phyloP scores from a whole-genome alignment of 2,797 vertebrate genomes.

The Mus spretus region DNA sequence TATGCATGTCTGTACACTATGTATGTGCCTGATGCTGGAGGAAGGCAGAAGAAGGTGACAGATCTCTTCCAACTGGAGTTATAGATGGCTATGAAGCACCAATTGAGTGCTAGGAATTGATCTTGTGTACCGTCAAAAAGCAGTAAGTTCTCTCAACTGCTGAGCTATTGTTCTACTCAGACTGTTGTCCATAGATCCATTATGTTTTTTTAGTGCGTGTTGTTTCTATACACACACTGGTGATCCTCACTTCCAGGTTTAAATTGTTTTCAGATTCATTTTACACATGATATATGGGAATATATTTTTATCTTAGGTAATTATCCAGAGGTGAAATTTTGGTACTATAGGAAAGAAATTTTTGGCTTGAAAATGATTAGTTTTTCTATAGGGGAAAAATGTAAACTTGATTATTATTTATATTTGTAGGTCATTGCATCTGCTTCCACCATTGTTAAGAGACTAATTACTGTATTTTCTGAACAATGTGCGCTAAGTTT shows the following conservation, averaged over 20 bases:
- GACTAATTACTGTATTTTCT: background rate
- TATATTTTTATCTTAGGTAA: background rate
- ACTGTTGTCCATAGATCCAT: background rate
- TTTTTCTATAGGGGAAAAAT: background rate
- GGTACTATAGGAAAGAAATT: background rate
- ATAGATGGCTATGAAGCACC: background rate
- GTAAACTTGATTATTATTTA: background rate
- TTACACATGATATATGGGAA: background rate
- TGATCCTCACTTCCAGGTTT: background rate
- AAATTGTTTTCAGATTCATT: background rate
- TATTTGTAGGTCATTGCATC: background rate
- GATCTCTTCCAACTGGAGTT: background rate
- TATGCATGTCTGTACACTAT: background rate
- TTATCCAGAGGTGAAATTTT: background rate
- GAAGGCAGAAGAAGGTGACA: background rate
- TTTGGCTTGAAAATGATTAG: background rate
- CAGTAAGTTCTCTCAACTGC: background rate
- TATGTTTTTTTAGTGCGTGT: background rate
- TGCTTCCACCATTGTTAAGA: background rate
- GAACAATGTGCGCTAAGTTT: background rate
- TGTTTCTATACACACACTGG: background rate
- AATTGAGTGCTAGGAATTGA: background rate
- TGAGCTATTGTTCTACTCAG: background rate
- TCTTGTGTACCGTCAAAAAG: background rate
- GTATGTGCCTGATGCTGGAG: background rate